Conservation (phyloP, 2,888 invertebrate species). For the Schizaphis graminum region DNA sequence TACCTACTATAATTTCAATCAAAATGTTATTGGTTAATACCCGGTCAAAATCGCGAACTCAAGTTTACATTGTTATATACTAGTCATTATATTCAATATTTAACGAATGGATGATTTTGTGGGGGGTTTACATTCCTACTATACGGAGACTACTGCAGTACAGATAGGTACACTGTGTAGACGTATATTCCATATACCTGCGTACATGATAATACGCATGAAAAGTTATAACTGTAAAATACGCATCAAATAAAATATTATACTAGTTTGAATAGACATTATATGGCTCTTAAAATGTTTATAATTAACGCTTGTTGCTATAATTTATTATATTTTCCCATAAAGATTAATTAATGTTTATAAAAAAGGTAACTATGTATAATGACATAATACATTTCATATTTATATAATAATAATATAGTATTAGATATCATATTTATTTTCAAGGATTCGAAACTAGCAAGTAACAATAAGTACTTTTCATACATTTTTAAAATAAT, state of each 20-base stretch:
- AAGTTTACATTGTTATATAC: neutral
- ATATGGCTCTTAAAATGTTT: neutral
- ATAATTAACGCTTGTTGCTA: neutral
- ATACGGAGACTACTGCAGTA: neutral
- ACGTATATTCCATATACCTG: neutral
- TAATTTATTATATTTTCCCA: conserved; percentile 9
- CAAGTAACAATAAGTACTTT: neutral
- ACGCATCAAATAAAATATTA: neutral
- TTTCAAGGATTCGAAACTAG: conserved; percentile 11
- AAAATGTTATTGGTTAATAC: no score
- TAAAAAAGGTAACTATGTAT: neutral
- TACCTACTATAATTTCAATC: neutral
- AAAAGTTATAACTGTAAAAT: neutral
- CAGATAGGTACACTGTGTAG: no score
- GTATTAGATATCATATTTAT: neutral
- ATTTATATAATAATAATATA: neutral
- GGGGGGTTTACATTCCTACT: neutral
- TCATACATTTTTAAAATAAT: neutral
- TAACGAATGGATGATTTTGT: neutral
- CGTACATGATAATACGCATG: neutral
- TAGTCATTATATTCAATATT: neutral
- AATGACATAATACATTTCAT: neutral
- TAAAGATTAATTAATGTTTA: neutral
- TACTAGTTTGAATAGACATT: neutral
- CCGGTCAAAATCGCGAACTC: no score